Percentiles rank a stretch among this genome's conserved stretches.
Conservation (phyloP, 37 sponge, comb jelly and placozoan species). For the Dysidea cf. avara region DNA sequence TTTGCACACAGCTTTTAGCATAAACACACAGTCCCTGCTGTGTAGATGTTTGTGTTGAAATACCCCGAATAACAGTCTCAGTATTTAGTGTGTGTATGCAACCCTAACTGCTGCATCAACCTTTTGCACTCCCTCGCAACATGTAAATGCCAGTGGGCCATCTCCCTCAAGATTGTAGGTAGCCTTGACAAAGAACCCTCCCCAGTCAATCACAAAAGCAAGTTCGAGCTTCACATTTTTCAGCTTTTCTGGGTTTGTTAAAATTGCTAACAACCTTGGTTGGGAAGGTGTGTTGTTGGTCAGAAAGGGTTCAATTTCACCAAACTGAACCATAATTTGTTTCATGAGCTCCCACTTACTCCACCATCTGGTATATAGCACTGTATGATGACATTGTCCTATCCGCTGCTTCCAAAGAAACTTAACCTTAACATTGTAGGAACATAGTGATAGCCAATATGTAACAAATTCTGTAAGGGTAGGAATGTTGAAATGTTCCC, state of each 20-base stretch:
- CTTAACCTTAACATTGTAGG: constrained; percentile 45
- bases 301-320: constrained; percentile 38
- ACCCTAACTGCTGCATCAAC: constrained; percentile 3
- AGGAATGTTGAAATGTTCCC: constrained; percentile 41
- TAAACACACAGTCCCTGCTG: no score
- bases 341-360: no score
- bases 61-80: constrained; percentile 3
- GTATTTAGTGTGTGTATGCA: constrained; percentile 22
- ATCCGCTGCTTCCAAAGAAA: constrained; percentile 51
- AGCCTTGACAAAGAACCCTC: constrained; percentile 42
- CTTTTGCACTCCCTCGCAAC: no score
- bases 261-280: constrained; percentile 45
- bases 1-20: no score
- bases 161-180: constrained; percentile 30
- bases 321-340: no score
- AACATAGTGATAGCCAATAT: constrained; percentile 44
- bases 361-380: constrained; percentile 61
- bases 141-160: no score
- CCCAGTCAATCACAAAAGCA: no score
- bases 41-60: no score
- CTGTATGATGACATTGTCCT: constrained; percentile 38
- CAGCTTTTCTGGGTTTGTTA: no score
- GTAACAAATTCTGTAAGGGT: no score
- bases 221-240: constrained; percentile 28
- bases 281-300: constrained; percentile 10